Percentiles rank a stretch among this genome's conserved stretches.
Conservation (phyloP, 2,113 vertebrate genomes). For the Anguilla rostrata region DNA sequence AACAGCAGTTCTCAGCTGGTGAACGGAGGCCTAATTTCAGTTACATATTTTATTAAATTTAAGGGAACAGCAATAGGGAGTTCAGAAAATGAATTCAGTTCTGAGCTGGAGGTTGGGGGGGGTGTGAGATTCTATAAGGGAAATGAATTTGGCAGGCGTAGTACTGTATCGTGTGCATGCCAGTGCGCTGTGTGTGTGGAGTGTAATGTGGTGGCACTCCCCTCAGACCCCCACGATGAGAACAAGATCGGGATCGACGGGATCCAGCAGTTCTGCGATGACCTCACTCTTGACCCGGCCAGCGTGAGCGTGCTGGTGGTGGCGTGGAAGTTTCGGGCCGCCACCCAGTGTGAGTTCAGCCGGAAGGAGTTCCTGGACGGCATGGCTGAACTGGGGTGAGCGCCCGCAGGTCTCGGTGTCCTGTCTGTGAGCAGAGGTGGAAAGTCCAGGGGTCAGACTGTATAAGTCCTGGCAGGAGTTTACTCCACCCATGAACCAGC, state of each 20-base stretch:
- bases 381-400: constrained; percentile 93
- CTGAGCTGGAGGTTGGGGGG: background rate
- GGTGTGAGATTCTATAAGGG: background rate
- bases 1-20: background rate
- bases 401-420: background rate
- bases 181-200: background rate
- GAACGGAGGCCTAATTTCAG: background rate
- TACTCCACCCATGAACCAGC: too few species aligned
- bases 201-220: constrained; percentile 4
- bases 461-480: too few species aligned
- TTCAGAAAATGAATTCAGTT: background rate
- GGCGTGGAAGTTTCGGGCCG: constrained; percentile 93
- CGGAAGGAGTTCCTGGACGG: constrained; percentile 95
- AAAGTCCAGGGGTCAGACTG: too few species aligned
- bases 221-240: constrained; percentile 91
- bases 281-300: constrained; percentile 86
- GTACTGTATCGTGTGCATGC: background rate
- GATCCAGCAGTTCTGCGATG: constrained; percentile 94
- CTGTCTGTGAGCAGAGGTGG: background rate
- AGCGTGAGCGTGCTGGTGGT: constrained; percentile 90
- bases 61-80: background rate
- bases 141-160: background rate
- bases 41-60: background rate
- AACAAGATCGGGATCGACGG: constrained; percentile 96
- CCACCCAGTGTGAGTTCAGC: constrained; percentile 94